Percentiles rank a stretch among this genome's conserved stretches.
Evolutionary conservation across 2,113 vertebrate genomes (phyloP).

Genomic region (Neogobius melanostomus): DNA sequence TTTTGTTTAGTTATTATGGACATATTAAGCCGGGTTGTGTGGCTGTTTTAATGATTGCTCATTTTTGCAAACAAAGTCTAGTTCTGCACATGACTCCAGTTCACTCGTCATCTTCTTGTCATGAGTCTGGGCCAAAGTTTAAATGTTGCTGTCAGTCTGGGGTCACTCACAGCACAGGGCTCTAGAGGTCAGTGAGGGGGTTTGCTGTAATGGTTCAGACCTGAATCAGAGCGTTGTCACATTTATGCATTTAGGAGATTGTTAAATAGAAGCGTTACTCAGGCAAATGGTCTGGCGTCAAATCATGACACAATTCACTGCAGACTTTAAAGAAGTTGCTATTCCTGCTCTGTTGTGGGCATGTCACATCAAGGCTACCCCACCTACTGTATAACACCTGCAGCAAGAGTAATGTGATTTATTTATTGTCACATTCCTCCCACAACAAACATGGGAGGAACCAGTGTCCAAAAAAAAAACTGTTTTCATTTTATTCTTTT

Average conservation of each 20-base stretch:
- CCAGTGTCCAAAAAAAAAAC: too few species aligned
- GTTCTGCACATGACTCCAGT: background rate
- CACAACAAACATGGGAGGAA: too few species aligned
- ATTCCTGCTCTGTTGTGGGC: background rate
- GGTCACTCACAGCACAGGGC: conserved; percentile 12
- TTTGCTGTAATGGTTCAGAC: background rate
- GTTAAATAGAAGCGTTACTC: too few species aligned
- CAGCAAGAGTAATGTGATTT: conserved; percentile 35
- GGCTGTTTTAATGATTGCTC: background rate
- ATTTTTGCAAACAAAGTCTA: background rate
- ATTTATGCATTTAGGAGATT: too few species aligned
- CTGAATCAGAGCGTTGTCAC: too few species aligned
- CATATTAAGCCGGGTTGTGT: background rate
- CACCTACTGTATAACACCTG: conserved; percentile 1
- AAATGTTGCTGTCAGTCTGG: background rate
- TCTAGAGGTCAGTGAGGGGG: conserved; percentile 34
- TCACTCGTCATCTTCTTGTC: conserved; percentile 34
- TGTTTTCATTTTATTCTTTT: too few species aligned
- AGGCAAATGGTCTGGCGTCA: too few species aligned
- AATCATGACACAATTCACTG: too few species aligned
- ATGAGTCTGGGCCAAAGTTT: conserved; percentile 30
- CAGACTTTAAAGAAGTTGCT: background rate
- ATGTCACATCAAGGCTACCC: conserved; percentile 9
- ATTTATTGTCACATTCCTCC: too few species aligned
- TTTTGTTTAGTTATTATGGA: conserved; percentile 14